Base-by-base conservation (phyloP, 2,888 invertebrate genomes). In the Pimpla rufipes region DNA sequence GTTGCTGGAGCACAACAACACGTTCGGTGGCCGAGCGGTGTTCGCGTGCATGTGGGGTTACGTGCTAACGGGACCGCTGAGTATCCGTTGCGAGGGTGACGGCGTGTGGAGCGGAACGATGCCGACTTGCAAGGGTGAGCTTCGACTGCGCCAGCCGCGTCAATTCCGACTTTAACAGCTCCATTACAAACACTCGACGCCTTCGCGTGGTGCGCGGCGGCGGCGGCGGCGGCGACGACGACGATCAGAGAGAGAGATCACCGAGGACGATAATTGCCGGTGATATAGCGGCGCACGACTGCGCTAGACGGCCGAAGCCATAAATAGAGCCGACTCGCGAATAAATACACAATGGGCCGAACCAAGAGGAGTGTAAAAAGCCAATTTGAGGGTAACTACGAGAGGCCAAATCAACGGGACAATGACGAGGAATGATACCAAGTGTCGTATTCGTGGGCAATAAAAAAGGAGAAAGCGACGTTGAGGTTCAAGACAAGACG, bases 11-110 rank as follows among this genome's bases (percentile, higher is more conserved):
- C 95, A 97, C 93, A 97, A 97, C 93, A 96, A 97, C 82, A 97
- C 96, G 88, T 97, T 96, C 89, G 97, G 97, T 73, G 97, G 97
- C 7, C 95, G 96, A 71, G 97, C 97, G 13, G 95, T 96, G 87
- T 98, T 98, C 94, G 95, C 96, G 85, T 98, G 98, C 91, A 95
- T 97, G 84, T 97, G 97, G 96, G 97, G 98, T 77, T 97, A 97
- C 93, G 95, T 96, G 84, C 94, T 98, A 71, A 94, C 95, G 71
- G 98, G 98, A 11, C 94, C 96, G 62, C 96, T 97, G 7, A 97
- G 96, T 45, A 94, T 98, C 82, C 97, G 96, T 93, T 98, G 98
- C 93, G 96, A 96, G 91, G 95, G 96, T 71, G 96, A 96, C 91
- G 97, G 97, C 78, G 95, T 94, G 84, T 98, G 98, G 97, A 97